Conservation (phyloP, 2,888 invertebrate species). For the Xestia c-nigrum region DNA sequence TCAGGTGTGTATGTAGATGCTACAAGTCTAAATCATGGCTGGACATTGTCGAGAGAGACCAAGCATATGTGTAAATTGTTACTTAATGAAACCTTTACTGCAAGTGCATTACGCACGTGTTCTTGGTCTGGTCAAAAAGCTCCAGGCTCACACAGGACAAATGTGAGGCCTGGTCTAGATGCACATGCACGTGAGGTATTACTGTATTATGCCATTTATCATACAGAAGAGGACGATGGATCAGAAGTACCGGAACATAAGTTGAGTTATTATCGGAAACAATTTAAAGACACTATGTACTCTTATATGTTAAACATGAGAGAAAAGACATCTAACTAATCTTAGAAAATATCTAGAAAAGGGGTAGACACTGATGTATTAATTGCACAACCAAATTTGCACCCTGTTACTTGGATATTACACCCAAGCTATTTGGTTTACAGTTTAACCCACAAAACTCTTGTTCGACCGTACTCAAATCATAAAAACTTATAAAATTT, state of each 20-base stretch:
- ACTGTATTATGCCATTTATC: background rate
- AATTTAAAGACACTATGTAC: background rate
- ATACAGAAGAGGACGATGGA: too few relatives aligned
- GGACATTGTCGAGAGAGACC: background rate
- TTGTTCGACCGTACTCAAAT: too few relatives aligned
- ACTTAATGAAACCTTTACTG: background rate
- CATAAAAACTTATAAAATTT: too few relatives aligned
- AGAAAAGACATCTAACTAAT: too few relatives aligned
- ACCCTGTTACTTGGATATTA: too few relatives aligned
- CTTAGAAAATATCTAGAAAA: too few relatives aligned
- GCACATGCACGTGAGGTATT: background rate
- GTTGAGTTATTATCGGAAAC: background rate
- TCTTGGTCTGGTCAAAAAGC: background rate
- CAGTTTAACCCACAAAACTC: too few relatives aligned
- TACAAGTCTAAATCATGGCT: background rate
- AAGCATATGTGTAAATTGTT: background rate
- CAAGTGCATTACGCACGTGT: constrained; percentile 13
- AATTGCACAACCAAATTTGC: too few relatives aligned
- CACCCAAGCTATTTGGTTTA: too few relatives aligned
- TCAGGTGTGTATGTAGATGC: constrained; percentile 10
- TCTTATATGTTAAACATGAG: too few relatives aligned
- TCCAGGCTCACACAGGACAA: background rate
- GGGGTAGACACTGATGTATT: too few relatives aligned
- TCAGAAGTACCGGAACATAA: background rate
- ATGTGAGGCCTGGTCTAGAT: background rate